Evolutionary conservation across 2,888 invertebrate species (phyloP), one percentile per base, ranked within the genome.

Genomic region (Apoda limacodes): DNA sequence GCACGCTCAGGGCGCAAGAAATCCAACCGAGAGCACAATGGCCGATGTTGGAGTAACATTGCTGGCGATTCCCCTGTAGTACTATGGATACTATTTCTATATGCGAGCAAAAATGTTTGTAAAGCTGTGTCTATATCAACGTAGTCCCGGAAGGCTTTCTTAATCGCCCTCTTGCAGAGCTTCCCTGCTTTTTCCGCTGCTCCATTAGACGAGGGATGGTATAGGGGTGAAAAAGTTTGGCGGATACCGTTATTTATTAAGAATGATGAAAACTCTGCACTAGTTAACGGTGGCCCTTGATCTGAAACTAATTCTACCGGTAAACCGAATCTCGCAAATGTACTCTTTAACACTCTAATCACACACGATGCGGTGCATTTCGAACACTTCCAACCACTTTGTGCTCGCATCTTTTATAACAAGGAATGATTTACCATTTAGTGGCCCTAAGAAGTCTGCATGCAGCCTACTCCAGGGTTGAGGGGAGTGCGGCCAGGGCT

Each of bases 361-460:
- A 39, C 38, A 1, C 25, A 29, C 2, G 14, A 9, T 2, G 41
- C 37, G 0, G 30, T 41, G 11, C 43, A 47, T 41, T 13, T 35
- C 5, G 28, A 39, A 35, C 3, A 34, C 24, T 29, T 46, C 46
- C 5, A 43, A 10, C 48, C 46, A 48, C 31, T 48, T 48, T 2
- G 38, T 32, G 2, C 21, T 34, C 0, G 40, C 22, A 9, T 25
- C 31, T 30, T 35, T 28, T 2, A 46, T 20, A 5, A 52, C 30
- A 3, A 50, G 22, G 19, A 42, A 52, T 10, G 35, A 30, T 12
- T 37, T 43, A 11, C 41, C 40, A 3, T 15, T 28, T n/a, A n/a
- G n/a, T 10, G 17, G 37, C 9, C 39, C 38, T 5, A 32, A 34
- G 10, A 43, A 43, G 14, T 49, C 47, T 0, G 37, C 42, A 23